Conservation (phyloP, 2,797 vertebrate species). For the Buceros bicornis region DNA sequence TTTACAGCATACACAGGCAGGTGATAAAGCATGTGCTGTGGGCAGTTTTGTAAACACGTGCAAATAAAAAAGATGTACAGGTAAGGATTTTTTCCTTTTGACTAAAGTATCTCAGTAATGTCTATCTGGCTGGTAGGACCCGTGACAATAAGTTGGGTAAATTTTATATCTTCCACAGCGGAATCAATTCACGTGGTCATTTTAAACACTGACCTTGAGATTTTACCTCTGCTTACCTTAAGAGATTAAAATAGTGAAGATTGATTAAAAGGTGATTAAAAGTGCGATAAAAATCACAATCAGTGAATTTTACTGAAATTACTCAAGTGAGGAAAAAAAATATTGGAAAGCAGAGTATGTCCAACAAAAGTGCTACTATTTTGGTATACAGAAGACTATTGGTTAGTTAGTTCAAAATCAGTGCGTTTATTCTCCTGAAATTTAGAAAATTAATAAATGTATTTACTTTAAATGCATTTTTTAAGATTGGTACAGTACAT, state of each 20-base stretch:
- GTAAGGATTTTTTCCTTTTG: not conserved
- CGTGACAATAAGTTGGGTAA: not conserved
- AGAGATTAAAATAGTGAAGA: conserved; percentile 53
- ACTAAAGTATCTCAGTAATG: not conserved
- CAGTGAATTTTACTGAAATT: not conserved
- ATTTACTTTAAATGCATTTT: not conserved
- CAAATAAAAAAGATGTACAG: not conserved
- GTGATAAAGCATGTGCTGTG: not conserved
- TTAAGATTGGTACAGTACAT: not conserved
- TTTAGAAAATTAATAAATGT: not conserved
- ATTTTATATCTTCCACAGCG: not conserved
- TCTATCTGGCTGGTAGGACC: not conserved
- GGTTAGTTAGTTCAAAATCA: not conserved
- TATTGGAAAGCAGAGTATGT: not conserved
- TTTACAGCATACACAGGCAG: rapidly evolving
- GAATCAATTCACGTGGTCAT: not conserved
- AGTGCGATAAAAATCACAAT: conserved; percentile 6
- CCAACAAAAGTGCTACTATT: not conserved
- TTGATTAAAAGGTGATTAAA: conserved; percentile 1
- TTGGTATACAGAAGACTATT: not conserved
- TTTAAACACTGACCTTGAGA: conserved; percentile 32
- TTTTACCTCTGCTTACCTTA: conserved; percentile 31
- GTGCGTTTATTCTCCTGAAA: not conserved
- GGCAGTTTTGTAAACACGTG: not conserved
- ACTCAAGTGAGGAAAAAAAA: not conserved